Evolutionary conservation across 1,140 invertebrate species (phyloP), one percentile per base, ranked within the genome.

Genomic region (Lucilia cuprina): DNA sequence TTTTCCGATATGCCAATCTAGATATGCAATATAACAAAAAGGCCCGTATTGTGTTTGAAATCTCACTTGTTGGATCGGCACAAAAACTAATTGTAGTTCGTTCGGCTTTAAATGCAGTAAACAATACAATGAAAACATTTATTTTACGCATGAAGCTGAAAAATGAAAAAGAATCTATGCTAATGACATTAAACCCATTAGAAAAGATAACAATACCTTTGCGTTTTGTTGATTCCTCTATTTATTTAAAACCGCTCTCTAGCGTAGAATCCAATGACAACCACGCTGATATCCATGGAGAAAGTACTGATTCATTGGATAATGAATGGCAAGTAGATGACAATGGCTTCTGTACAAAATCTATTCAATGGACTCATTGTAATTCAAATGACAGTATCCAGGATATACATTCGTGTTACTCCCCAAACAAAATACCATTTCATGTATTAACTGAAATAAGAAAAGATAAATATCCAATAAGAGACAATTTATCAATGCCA

Each of bases 1-100:
- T 96, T 91, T 99, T 99, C 90, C 92, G 98, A 83, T 93, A 96
- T 86, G 94, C 96, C 1, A 93, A 93, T 21, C 92, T 93, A 9
- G 93, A 94, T 65, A 86, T 89, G 74, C 88, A 92, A 75, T 91
- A 91, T 60, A 85, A 86, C n/a, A 90, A 87, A 34, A 94, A 94
- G 86, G 95, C 95, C 0, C 93, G 96, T 85, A 92, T 98, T 21
- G 96, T 98, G 10, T 95, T 98, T 89, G 96, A 96, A 86, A 96
- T 99, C 0, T 94, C 95, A 3, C 92, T 99, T 83, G 97, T 98
- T 91, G 97, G 97, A 0, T 98, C 96, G 50, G 98, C 98, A 0
- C 94, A 96, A 84, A 99, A 99, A 92, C 92, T 99, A 83, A 96
- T 99, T n/a, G 97, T 96, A n/a, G 95, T 99, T 5, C 93, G 97